These are phyloP conservation scores for Luperina testacea DNA, from an alignment of 2,888 invertebrate genomes.

Conservation along the genomic window DNA sequence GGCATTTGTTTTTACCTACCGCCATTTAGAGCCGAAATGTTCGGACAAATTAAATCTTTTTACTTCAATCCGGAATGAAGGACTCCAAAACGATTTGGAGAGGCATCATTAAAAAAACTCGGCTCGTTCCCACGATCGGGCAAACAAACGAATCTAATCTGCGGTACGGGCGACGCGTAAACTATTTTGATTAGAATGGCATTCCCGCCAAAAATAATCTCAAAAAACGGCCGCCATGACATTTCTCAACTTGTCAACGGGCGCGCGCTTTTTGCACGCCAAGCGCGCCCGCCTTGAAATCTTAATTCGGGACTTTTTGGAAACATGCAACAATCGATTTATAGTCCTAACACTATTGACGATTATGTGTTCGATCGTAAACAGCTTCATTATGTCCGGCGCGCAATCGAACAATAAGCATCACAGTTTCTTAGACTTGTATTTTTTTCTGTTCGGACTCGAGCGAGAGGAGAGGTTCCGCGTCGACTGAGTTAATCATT, in stretches of 20 bases:
- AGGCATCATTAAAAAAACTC: slow-evolving; percentile 70
- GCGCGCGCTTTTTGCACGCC: slow-evolving; percentile 82
- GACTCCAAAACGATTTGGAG: slow-evolving; percentile 64
- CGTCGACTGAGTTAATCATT: slow-evolving; percentile 79
- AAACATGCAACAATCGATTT: slow-evolving; percentile 74
- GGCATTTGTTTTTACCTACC: slow-evolving; percentile 56
- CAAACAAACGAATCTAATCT: slow-evolving; percentile 75
- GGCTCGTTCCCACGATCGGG: slow-evolving; percentile 81
- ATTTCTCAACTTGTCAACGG: slow-evolving; percentile 87
- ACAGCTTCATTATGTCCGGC: slow-evolving; percentile 82
- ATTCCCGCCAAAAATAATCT: slow-evolving; percentile 84
- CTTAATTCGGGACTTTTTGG: slow-evolving; percentile 85
- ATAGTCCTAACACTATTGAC: slow-evolving; percentile 80
- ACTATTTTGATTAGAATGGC: slow-evolving; percentile 90
- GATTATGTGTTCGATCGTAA: slow-evolving; percentile 78
- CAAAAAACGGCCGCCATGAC: slow-evolving; percentile 81
- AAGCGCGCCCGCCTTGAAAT: slow-evolving; percentile 84
- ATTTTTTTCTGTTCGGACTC: slow-evolving; percentile 70
- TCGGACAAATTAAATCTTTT: slow-evolving; percentile 66
- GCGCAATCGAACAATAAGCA: slow-evolving; percentile 65
- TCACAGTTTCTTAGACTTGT: slow-evolving; percentile 74
- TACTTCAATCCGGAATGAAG: slow-evolving; percentile 69
- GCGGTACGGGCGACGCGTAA: slow-evolving; percentile 81
- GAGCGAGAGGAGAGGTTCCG: slow-evolving; percentile 72
- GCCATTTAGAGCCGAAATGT: slow-evolving; percentile 53